Base-by-base conservation (phyloP, 2,113 vertebrate species). In the Oplegnathus fasciatus region DNA sequence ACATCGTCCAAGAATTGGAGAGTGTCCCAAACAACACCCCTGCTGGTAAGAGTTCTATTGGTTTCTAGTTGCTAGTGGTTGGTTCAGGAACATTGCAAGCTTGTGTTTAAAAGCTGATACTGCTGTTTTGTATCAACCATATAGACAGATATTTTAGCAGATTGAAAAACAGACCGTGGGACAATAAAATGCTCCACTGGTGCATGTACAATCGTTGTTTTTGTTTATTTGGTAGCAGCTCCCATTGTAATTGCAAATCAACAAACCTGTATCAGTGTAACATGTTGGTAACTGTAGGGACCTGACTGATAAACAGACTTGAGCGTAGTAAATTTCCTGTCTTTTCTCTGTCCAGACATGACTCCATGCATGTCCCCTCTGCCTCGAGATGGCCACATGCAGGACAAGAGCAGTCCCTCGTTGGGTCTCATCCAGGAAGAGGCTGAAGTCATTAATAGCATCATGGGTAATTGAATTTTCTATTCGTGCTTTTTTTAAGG, bases 1-100 rank as follows among this genome's bases (percentile, higher is more conserved):
- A 99, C 93, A 99, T 99, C 30, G 98, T 99, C n/a, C 98, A 98
- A 89, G 98, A 99, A 82, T 81, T 99, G 93, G 98, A 99, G 93
- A 96, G 95, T 58, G 98, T 97, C 57, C 98, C 98, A 6, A 97
- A 97, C 92, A 99, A 98, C 86, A 98, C 97, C 14, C 97, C 98
- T 48, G 97, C 97, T 79, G 97, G 98, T 99, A 88, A 91, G 15
- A 67, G 6, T 60, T 78, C 4, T 17, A 20, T 10, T 44, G 13
- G 26, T 55, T 42, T 52, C 11, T 14, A 44, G 44, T 65, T 65
- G 14, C 30, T 81, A 22, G 5, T 44, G 32, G 15, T 68, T 26
- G 42, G 7, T 57, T 65, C 5, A 24, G 42, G 42, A 73, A 55
- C 26, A 55, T 1, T 28, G 9, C 37, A 15, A 76, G 46, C 30